Percentiles rank a stretch among this genome's conserved stretches.
These are phyloP conservation scores for Polyommatus icarus DNA, from an alignment of 2,888 invertebrate genomes.

Conservation along the genomic window DNA sequence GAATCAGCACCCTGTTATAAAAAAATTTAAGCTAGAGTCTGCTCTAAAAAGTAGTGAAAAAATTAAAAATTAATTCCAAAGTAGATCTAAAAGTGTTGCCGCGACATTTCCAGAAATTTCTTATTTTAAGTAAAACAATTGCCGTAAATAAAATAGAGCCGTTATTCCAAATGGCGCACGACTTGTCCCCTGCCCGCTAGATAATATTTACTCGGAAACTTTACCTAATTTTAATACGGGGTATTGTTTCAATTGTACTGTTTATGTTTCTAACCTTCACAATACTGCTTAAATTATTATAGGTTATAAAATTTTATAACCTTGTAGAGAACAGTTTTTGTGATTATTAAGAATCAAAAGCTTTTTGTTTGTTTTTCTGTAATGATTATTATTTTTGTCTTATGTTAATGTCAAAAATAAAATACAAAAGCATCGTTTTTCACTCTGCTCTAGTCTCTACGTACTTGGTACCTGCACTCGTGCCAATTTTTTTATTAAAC, in stretches of 20 bases:
- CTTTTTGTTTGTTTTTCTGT: slow-evolving; percentile 12
- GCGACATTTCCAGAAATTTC: neutral
- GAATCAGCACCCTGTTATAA: neutral
- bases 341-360: slow-evolving; percentile 19
- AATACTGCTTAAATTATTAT: slow-evolving; percentile 3
- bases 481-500: neutral
- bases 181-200: neutral
- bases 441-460: neutral
- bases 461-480: neutral
- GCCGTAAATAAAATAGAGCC: slow-evolving; percentile 22
- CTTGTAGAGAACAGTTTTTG: neutral
- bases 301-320: slow-evolving; percentile 14
- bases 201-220: slow-evolving; percentile 22
- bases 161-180: neutral
- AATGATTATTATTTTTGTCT: neutral
- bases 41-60: neutral
- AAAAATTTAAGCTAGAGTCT: neutral
- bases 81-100: neutral
- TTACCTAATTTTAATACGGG: neutral
- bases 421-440: neutral
- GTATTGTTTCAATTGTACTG: slow-evolving; percentile 22
- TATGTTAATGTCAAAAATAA: neutral
- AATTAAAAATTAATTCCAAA: neutral
- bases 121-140: neutral
- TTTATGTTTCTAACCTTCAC: neutral